Evolutionary conservation across 2,888 invertebrate species (phyloP).

Genomic region (Boloria selene): DNA sequence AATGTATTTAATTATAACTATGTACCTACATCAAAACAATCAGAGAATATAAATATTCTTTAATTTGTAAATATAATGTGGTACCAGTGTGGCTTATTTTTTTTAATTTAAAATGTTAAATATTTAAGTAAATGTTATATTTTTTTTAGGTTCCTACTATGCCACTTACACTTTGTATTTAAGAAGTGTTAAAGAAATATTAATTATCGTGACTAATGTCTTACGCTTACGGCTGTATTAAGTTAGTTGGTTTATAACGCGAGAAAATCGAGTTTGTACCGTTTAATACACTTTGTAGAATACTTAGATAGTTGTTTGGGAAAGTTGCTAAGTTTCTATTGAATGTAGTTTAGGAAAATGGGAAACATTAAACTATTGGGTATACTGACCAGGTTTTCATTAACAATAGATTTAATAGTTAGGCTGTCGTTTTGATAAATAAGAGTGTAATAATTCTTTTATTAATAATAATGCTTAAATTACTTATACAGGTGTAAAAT

Average conservation of each 20-base stretch:
- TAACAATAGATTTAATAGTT: slow-evolving; percentile 22
- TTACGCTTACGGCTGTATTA: neutral
- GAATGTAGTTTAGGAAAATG: slow-evolving; percentile 24
- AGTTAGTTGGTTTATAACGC: slow-evolving; percentile 4
- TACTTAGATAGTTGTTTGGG: slow-evolving; percentile 26
- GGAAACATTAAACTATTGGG: slow-evolving; percentile 16
- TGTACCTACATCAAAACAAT: too few relatives aligned
- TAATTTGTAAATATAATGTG: too few relatives aligned
- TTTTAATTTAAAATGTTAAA: too few relatives aligned
- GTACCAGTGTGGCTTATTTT: too few relatives aligned
- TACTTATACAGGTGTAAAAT: too few relatives aligned
- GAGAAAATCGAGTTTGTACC: slow-evolving; percentile 17
- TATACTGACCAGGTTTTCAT: slow-evolving; percentile 2
- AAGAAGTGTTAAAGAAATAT: neutral
- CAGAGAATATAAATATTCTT: too few relatives aligned
- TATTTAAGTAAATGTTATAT: too few relatives aligned
- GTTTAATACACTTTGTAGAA: slow-evolving; percentile 14
- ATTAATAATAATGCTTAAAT: neutral
- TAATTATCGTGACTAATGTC: neutral
- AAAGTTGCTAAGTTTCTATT: slow-evolving; percentile 22
- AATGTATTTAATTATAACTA: too few relatives aligned
- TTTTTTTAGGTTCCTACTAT: too few relatives aligned
- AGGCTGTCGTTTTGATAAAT: slow-evolving; percentile 16
- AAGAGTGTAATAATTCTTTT: slow-evolving; percentile 11
- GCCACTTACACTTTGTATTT: too few relatives aligned